These are phyloP conservation scores for Corythoichthys haematopterus DNA, from an alignment of 2,113 vertebrate genomes.

Conservation along the genomic window DNA sequence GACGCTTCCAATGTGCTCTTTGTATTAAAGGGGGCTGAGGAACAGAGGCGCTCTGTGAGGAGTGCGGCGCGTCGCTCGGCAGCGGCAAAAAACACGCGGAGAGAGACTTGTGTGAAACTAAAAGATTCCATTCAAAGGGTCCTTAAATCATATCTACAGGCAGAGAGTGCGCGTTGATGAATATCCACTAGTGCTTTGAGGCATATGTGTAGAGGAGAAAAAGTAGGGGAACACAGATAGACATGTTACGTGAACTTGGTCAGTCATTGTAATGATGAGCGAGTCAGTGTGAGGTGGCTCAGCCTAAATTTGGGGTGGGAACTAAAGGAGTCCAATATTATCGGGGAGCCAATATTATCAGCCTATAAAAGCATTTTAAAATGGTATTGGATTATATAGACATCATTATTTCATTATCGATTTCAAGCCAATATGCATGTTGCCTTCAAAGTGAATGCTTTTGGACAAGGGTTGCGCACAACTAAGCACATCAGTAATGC, in stretches of 20 bases:
- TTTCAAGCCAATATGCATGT: too few relatives aligned
- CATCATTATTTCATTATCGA: too few relatives aligned
- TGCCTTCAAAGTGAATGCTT: too few relatives aligned
- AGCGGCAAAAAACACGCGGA: slow-evolving; percentile 63
- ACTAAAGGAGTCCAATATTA: too few relatives aligned
- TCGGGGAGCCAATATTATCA: too few relatives aligned
- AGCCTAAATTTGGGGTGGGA: neutral
- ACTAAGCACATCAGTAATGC: too few relatives aligned
- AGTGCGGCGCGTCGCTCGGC: slow-evolving; percentile 50
- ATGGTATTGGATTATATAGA: too few relatives aligned
- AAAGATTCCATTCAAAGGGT: slow-evolving; percentile 70
- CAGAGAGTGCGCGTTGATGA: slow-evolving; percentile 54
- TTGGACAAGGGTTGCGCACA: too few relatives aligned
- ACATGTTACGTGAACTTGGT: slow-evolving; percentile 62
- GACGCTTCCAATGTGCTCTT: slow-evolving; percentile 79
- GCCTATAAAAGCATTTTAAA: too few relatives aligned
- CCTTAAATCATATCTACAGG: slow-evolving; percentile 54
- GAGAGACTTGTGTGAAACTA: slow-evolving; percentile 65
- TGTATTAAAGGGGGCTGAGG: slow-evolving; percentile 64
- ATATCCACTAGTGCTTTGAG: slow-evolving; percentile 58
- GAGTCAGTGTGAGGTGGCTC: slow-evolving; percentile 57
- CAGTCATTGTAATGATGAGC: slow-evolving; percentile 64
- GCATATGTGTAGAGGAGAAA: slow-evolving; percentile 59
- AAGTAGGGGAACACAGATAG: slow-evolving; percentile 61
- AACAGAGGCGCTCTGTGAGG: slow-evolving; percentile 77